Percentiles rank a stretch among this genome's conserved stretches.
Evolutionary conservation across 1,140 invertebrate genomes (phyloP).

Genomic region (Leguminivora glycinivorella): DNA sequence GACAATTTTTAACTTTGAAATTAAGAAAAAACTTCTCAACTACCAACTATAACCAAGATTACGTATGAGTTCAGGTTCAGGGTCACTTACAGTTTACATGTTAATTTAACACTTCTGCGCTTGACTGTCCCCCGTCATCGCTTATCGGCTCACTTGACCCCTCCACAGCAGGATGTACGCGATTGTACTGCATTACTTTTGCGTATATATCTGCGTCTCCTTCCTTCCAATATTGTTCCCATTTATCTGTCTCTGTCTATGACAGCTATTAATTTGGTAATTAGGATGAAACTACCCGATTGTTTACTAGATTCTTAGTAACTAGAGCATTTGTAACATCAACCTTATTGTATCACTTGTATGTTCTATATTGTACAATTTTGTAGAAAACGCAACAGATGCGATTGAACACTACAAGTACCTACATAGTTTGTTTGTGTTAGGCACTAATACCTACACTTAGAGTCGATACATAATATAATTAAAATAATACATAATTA

Average conservation of each 20-base stretch:
- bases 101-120: constrained; percentile 31
- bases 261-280: not conserved
- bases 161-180: constrained; percentile 31
- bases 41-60: no score
- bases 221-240: not conserved
- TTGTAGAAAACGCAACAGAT: no score
- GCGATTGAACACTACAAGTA: no score
- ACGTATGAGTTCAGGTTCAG: no score
- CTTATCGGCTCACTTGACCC: constrained; percentile 48
- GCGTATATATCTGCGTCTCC: not conserved
- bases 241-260: not conserved
- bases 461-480: no score
- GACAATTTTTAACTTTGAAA: no score
- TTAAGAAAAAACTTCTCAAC: no score
- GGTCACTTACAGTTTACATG: no score
- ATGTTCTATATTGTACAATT: not conserved
- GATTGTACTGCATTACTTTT: constrained; percentile 25
- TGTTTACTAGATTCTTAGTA: not conserved
- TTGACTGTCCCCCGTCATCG: constrained; percentile 29
- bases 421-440: no score
- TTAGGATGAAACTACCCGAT: constrained; percentile 1
- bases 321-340: not conserved
- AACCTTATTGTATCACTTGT: not conserved
- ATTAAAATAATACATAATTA: no score
- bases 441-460: no score